Conservation (phyloP, 2,113 vertebrate species). For the Corvus cornix region DNA sequence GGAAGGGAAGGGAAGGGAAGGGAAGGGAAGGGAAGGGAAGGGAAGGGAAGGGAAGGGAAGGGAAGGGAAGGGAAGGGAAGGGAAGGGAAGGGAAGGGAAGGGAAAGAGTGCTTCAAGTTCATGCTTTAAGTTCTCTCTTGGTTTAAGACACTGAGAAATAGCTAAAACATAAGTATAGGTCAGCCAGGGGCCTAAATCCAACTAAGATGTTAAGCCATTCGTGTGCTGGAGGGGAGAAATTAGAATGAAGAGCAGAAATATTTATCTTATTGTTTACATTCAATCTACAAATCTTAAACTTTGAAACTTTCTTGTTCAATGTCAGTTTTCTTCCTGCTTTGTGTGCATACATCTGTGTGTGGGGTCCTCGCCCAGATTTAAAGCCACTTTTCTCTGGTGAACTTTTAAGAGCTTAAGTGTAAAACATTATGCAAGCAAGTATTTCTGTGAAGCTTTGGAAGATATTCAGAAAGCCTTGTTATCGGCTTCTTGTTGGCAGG, state of each 20-base stretch:
- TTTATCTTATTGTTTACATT: not conserved
- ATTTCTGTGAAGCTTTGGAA: slow-evolving; percentile 67
- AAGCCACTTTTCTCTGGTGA: slow-evolving; percentile 45
- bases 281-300: slow-evolving; percentile 12
- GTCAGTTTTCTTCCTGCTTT: not conserved
- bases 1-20: too few species aligned
- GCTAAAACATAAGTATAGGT: not conserved
- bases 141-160: not conserved
- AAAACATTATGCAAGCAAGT: slow-evolving; percentile 46
- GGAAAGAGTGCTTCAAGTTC: not conserved
- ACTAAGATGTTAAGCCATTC: not conserved
- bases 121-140: not conserved
- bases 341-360: not conserved
- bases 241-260: not conserved
- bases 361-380: not conserved
- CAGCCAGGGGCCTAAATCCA: not conserved
- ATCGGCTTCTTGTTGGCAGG: slow-evolving; percentile 69
- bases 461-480: slow-evolving; percentile 66
- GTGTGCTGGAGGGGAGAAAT: not conserved
- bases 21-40: not conserved
- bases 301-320: not conserved
- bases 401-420: slow-evolving; percentile 50
- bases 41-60: not conserved
- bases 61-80: not conserved
- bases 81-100: not conserved